Evolutionary conservation across 1,140 invertebrate genomes (phyloP), one percentile per base, ranked within the genome.

Genomic region (Hestina assimilis): DNA sequence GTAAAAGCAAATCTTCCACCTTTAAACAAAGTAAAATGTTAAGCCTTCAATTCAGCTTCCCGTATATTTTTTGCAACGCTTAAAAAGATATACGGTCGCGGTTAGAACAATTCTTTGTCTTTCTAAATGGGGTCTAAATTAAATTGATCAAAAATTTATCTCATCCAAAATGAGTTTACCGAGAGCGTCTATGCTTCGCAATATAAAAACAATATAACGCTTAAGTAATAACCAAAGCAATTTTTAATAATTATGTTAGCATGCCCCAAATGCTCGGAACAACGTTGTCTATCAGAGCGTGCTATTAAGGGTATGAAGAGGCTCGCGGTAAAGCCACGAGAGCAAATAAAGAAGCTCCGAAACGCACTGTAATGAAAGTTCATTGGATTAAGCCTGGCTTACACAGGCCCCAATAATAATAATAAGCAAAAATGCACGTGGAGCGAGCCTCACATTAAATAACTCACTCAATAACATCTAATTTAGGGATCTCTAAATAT

Each of bases 341-440:
- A 77, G 74, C 76, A 87, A 87, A 87, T 85, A 87, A 83, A 79
- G 69, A 79, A 73, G 54, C 45, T 53, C 71, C 71, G 63, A 75
- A 83, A 80, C 82, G 80, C 70, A 60, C 66, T 29, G 63, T 85
- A 87, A 87, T 85, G 79, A 81, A 79, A 81, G 66, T 83, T 83
- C 80, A 87, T 85, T 87, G 84, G 84, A 87, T 87, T 87, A 87
- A 59, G 70, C 66, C 56, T 55, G 66, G 77, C 75, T 76, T 79
- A 72, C 55, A 59, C 75, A 75, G 75, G 72, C 77, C 72, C 69
- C 75, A 85, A 87, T 85, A 87, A 83, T 81, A 83, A 85, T 83
- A 87, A 85, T 82, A 75, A 72, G 60, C 79, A 85, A 87, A 87
- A 85, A 87, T 83, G 79, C 79, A 87, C 79, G 84, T 83, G 76